phyloP scores from a whole-genome alignment of 2,797 vertebrate species.

The Sebastes steindachneri region DNA sequence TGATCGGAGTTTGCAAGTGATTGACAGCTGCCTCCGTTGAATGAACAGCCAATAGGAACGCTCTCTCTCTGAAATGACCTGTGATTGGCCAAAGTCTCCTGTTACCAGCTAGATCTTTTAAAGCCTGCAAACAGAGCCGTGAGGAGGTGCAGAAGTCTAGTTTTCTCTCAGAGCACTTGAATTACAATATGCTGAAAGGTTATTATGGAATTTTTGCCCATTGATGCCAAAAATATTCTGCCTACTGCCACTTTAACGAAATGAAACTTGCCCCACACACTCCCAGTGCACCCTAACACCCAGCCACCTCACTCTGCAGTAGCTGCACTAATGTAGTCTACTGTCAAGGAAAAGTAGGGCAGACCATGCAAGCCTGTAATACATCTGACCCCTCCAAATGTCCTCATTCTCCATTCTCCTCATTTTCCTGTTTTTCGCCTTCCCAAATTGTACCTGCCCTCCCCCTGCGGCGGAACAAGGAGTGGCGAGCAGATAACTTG shows the following conservation, averaged over 20 bases:
- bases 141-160: no score
- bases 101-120: no score
- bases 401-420: slow-evolving; percentile 67
- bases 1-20: no score
- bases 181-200: no score
- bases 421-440: slow-evolving; percentile 23
- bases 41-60: no score
- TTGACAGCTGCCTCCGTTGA: no score
- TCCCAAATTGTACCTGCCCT: slow-evolving; percentile 30
- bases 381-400: slow-evolving; percentile 58
- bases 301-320: slow-evolving; percentile 18
- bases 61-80: no score
- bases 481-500: slow-evolving; percentile 42
- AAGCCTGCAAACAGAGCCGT: no score
- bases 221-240: no score
- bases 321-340: slow-evolving; percentile 23
- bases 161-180: no score
- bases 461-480: slow-evolving; percentile 30
- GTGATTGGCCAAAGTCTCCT: no score
- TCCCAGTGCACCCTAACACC: not conserved
- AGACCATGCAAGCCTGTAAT: slow-evolving; percentile 32
- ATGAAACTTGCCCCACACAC: not conserved
- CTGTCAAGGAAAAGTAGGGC: slow-evolving; percentile 60
- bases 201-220: no score
- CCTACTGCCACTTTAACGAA: not conserved